A percentile compares a stretch with the other conserved stretches of the same genome.
phyloP scores from a whole-genome alignment of 2,797 vertebrate genomes.

The Gorsachius magnificus region DNA sequence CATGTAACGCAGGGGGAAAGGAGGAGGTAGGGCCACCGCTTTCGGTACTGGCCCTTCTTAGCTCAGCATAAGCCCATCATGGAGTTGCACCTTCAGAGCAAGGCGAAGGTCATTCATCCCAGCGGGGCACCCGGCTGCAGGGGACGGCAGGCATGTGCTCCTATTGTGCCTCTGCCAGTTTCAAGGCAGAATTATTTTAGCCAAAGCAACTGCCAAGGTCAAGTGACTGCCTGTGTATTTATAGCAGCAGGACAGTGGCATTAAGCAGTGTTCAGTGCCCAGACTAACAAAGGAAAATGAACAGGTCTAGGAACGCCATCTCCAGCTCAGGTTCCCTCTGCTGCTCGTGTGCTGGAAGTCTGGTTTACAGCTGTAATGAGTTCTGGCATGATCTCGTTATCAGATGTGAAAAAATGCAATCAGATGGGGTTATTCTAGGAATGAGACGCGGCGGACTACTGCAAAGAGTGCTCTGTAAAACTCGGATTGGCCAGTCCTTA shows the following conservation, averaged over 20 bases:
- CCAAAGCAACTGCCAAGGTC: conserved; percentile 29
- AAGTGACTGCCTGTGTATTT: conserved; percentile 49
- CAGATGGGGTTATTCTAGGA: not conserved
- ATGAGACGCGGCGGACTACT: not conserved
- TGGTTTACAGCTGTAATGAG: not conserved
- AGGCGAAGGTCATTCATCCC: not conserved
- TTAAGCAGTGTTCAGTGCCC: not conserved
- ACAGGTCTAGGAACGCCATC: not conserved
- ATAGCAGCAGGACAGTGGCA: not conserved
- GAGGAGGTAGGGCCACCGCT: not conserved
- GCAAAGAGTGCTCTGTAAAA: not conserved
- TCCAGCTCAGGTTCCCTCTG: not conserved
- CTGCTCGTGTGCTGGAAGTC: accelerated
- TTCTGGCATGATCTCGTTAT: not conserved
- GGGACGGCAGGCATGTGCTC: not conserved
- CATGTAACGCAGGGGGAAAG: not conserved
- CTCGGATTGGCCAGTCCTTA: not conserved
- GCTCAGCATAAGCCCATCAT: not conserved
- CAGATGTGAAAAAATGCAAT: not conserved
- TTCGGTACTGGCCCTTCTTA: not conserved
- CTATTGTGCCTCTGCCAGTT: conserved; percentile 25
- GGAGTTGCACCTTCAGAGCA: not conserved
- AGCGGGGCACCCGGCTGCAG: not conserved
- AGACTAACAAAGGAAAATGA: not conserved
- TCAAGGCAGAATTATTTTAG: conserved; percentile 5